Percentiles rank a stretch among this genome's conserved stretches.
Conservation (phyloP, 2,888 invertebrate genomes). For the Myopa testacea region DNA sequence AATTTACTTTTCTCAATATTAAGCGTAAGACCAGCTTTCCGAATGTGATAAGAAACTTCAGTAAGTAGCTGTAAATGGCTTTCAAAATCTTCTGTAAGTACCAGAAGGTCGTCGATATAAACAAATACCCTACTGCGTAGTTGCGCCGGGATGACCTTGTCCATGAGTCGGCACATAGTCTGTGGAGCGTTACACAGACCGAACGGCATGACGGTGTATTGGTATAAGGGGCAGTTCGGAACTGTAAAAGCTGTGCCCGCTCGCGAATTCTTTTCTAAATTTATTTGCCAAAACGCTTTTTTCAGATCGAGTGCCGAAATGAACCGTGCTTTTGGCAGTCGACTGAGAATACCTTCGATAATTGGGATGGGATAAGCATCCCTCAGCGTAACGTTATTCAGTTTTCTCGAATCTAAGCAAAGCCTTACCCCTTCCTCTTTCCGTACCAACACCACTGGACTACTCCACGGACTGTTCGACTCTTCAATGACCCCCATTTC, state of each 20-base stretch:
- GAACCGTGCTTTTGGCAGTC: not conserved
- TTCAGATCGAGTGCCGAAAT: constrained; percentile 27
- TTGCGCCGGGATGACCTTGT: constrained; percentile 4
- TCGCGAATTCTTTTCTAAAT: not conserved
- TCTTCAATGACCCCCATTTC: too few relatives aligned
- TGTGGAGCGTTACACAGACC: too few relatives aligned
- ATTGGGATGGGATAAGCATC: not conserved
- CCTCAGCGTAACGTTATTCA: not conserved
- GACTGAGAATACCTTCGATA: constrained; percentile 10
- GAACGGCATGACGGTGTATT: constrained; percentile 1
- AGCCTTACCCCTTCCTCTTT: not conserved
- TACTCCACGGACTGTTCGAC: not conserved
- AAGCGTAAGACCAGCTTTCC: not conserved
- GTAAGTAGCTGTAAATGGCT: not conserved
- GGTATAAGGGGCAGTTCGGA: constrained; percentile 16
- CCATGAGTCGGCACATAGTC: not conserved
- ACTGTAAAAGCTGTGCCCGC: constrained; percentile 10
- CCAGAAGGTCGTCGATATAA: not conserved
- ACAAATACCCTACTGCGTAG: not conserved
- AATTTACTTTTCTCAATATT: not conserved
- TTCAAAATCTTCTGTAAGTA: constrained; percentile 1
- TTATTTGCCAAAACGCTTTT: constrained; percentile 32
- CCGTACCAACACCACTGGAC: not conserved
- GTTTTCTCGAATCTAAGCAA: not conserved
- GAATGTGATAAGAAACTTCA: not conserved